Base-by-base conservation (phyloP, 2,113 vertebrate species). In the Pavo muticus region DNA sequence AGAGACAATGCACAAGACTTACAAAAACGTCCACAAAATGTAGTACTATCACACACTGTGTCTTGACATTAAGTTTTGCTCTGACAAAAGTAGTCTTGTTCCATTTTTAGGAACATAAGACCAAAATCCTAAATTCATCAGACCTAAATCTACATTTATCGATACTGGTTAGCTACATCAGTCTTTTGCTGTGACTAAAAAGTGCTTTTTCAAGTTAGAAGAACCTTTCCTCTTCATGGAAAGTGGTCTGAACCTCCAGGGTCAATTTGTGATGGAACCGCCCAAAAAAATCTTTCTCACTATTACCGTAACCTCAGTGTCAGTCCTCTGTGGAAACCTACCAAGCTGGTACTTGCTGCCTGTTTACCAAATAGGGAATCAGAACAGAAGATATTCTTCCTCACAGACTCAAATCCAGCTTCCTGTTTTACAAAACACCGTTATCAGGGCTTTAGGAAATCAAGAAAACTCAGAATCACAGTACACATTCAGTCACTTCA, bases 281-380 rank as follows among this genome's bases (percentile, higher is more conserved):
- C 6, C 27, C 39, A 60, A 75, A 89, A 5, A 75, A 61, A 11
- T 54, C 16, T 72, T 74, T 93, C 50, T 35, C 59, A 7, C 27
- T 14, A 7, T 25, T 45, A 35, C 29, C 42, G 24, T 42, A 52
- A 81, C 12, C 30, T 54, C 1, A 0, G 3, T 4, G 2, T 1
- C 35, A 0, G 14, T 39, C 24, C n/a, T 67, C 54, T 18, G 2
- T 6, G 67, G 60, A 87, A 87, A 81, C 19, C 24, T 39, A 23
- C 14, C 10, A 63, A 30, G 10, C 10, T 48, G 20, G 8, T 32
- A 18, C 11, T 60, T 82, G 29, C 23, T 67, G 19, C 16, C 11
- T 7, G 7, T 67, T 88, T 86, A 37, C 57, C 64, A 50, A 70
- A 50, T 17, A 76, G 25, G 37, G 7, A 30, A 64, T 19, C 35